Conservation (phyloP, 2,888 invertebrate genomes). For the Teleogryllus oceanicus region DNA sequence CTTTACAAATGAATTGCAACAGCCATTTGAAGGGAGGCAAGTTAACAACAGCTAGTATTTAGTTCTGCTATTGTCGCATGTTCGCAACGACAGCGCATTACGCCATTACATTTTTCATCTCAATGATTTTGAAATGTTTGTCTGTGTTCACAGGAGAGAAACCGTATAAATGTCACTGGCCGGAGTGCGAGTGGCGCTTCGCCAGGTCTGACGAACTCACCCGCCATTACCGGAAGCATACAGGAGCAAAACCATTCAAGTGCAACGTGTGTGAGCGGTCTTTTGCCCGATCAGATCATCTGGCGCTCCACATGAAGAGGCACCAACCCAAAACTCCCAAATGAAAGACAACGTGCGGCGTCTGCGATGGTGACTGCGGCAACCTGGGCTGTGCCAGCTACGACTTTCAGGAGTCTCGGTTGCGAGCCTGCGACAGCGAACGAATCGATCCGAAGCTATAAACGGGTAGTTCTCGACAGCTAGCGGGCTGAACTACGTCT, state of each 20-base stretch:
- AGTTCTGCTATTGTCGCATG: background rate
- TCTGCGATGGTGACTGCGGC: background rate
- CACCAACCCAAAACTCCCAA: constrained; percentile 80
- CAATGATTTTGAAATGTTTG: background rate
- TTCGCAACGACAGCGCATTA: background rate
- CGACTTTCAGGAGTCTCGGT: too few relatives aligned
- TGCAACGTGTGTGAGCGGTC: constrained; percentile 56
- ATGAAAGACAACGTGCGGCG: constrained; percentile 47
- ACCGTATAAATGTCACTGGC: constrained; percentile 56
- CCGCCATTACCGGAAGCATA: constrained; percentile 57
- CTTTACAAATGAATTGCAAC: too few relatives aligned
- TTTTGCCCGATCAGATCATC: constrained; percentile 58
- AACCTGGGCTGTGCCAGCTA: too few relatives aligned
- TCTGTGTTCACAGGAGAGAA: constrained; percentile 50
- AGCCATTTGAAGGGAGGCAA: too few relatives aligned
- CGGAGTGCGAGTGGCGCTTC: constrained; percentile 56
- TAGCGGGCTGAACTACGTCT: too few relatives aligned
- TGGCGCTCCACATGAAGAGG: constrained; percentile 58
- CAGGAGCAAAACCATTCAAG: constrained; percentile 57
- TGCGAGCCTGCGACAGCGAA: too few relatives aligned
- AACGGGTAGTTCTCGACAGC: too few relatives aligned
- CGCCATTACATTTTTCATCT: background rate
- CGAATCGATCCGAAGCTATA: too few relatives aligned
- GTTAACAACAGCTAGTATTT: background rate
- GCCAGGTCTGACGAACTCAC: constrained; percentile 58